Evolutionary conservation across 2,888 invertebrate species (phyloP), one percentile per base, ranked within the genome.

Genomic region (Ctenicera cuprea): DNA sequence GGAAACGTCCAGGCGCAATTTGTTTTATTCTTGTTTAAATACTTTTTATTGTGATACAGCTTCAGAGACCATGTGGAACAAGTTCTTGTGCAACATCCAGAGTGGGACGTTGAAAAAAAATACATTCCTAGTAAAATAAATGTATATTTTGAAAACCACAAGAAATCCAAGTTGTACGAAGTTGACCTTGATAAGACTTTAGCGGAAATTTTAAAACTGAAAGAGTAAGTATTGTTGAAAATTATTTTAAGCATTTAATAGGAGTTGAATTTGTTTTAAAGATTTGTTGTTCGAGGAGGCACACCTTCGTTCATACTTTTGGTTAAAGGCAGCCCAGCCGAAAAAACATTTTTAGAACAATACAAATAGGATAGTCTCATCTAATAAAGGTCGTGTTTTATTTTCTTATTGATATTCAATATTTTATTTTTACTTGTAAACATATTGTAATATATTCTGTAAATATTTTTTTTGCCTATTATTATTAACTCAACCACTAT

Each of bases 91-190:
- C 91, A 91, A n/a, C 90, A 90, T 33, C 89, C 93, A 3, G 90
- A 90, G 0, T 95, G 95, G 93, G 97, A 97, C 83, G 85, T 85
- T 43, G 88, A 92, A 0, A 86, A 88, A 26, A 91, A 91, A 78
- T 97, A 95, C 83, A 89, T 83, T 59, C 82, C 88, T 7, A 86
- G 89, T 0, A 90, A 87, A 68, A 83, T 96, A 0, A 90, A 91
- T 85, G 88, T 96, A 0, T 96, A 95, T 83, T 95, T 91, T 83
- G 94, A 95, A 86, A 93, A 93, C 65, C 87, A 88, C 66, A 89
- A 91, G 76, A 90, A 89, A 75, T 90, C 88, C 50, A 87, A 87
- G 82, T 88, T 93, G 0, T 90, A 91, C 81, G 87, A 90, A 75
- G 87, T 94, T 1, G 85, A 92, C 79, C 81, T 89, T 0, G 83